Evolutionary conservation across 2,888 invertebrate species (phyloP).

Genomic region (Dynastes hyllus): DNA sequence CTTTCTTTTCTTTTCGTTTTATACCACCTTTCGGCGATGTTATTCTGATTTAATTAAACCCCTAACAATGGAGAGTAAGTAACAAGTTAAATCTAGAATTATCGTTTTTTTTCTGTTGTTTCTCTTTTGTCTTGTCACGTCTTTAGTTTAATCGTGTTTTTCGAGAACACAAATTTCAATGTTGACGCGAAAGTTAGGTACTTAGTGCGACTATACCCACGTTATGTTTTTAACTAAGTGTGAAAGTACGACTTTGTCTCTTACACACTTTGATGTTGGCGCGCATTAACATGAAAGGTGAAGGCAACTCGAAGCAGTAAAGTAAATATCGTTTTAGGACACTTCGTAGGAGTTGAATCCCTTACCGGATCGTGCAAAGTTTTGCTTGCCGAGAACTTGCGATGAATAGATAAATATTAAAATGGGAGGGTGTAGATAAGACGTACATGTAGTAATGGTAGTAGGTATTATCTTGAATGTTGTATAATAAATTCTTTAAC

Average conservation of each 20-base stretch:
- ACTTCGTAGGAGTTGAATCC: conserved; percentile 12
- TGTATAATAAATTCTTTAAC: no score
- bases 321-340: conserved; percentile 29
- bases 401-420: conserved; percentile 1
- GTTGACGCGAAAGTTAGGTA: no score
- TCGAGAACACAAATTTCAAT: no score
- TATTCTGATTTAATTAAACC: conserved; percentile 11
- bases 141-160: no score
- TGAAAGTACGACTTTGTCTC: conserved; percentile 15
- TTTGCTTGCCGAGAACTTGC: background rate
- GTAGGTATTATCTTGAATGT: no score
- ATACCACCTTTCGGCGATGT: background rate
- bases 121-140: no score
- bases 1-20: background rate
- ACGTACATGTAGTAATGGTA: no score
- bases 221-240: conserved; percentile 3
- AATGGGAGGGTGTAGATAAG: background rate
- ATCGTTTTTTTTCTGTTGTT: no score
- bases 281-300: conserved; percentile 17
- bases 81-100: no score
- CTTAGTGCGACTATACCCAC: no score
- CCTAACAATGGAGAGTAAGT: background rate
- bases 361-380: background rate
- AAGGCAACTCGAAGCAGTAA: background rate
- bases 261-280: conserved; percentile 3